Conservation (phyloP, 2,113 vertebrate species). For the Bostrychus sinensis region DNA sequence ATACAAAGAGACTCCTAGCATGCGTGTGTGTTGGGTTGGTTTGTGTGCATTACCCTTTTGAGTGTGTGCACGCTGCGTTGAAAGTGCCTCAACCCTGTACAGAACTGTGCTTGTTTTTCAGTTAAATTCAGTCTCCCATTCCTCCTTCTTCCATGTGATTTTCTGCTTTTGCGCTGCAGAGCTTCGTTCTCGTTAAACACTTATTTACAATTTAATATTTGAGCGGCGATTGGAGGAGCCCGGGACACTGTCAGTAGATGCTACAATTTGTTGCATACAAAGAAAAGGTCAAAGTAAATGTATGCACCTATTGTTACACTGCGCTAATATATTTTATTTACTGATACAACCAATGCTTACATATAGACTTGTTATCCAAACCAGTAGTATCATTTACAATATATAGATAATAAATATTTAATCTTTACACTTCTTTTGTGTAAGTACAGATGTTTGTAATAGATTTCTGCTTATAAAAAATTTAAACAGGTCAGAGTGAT, state of each 20-base stretch:
- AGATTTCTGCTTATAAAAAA: constrained; percentile 27
- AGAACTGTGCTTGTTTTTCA: constrained; percentile 45
- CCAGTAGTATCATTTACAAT: background rate
- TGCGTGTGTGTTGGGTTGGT: constrained; percentile 19
- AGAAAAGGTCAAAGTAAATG: constrained; percentile 51
- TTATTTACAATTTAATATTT: constrained; percentile 12
- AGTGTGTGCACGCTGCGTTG: constrained; percentile 68
- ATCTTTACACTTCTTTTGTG: background rate
- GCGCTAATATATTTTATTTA: constrained; percentile 10
- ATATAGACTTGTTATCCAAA: constrained; percentile 13
- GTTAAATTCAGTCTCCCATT: constrained; percentile 43
- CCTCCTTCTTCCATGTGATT: constrained; percentile 17
- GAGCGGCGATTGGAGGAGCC: constrained; percentile 29
- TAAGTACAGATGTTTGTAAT: constrained; percentile 18
- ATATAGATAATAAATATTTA: constrained; percentile 3
- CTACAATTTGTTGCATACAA: constrained; percentile 25
- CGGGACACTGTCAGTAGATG: constrained; percentile 34
- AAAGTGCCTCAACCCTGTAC: constrained; percentile 77
- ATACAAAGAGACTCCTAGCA: constrained; percentile 31
- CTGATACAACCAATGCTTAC: constrained; percentile 53
- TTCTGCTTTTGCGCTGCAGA: constrained; percentile 52
- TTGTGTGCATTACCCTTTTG: constrained; percentile 48
- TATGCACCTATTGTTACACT: constrained; percentile 20
- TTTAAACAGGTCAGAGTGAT: constrained; percentile 11
- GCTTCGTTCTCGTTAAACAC: constrained; percentile 20